Base-by-base conservation (phyloP, 37 sponge, comb jelly and placozoan species). In the Beroe ovata region DNA sequence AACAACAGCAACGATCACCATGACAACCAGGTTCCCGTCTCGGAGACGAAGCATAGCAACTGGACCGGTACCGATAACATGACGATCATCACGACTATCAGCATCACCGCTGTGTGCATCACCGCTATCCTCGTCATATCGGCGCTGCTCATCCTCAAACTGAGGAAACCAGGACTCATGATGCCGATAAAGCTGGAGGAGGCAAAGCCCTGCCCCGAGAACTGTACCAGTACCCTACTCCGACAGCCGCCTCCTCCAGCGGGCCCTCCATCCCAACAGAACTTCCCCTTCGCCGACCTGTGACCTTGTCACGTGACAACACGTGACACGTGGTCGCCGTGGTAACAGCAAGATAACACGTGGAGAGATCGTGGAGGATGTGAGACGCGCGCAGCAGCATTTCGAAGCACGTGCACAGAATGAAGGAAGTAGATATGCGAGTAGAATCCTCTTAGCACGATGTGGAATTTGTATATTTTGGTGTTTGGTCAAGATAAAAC, bases 91-190 rank as follows among this genome's bases (percentile, higher is more conserved):
- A 66, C 69, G 33, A 66, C 69, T 25, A 66, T 66, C 69, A 66
- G 69, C 69, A 66, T 66, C 69, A 66, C 69, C 36, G 69, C 69
- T 11, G 69, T 66, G 35, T 66, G 69, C 69, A 66, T 66, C 69
- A 30, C 69, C 36, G 69, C 69, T 4, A 66, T 66, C 69, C 69
- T 66, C 36, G 69, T 66, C 1, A 66, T 66, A 26, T 66, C 69
- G 35, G 69, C 69, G 32, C 69, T 66, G 16, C 69, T 66, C 69
- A 66, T 66, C 69, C 69, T 66, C 4, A 66, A 66, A 33, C 36
- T 66, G 36, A 26, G 69, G 36, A 66, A 66, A 66, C 69, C 69
- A 1, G 69, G 25, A 34, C 69, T 66, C 69, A 66, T 25, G 16
- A 66, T 25, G 16, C 69, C 69, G 8, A 66, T 66, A 2, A 66